These are phyloP conservation scores for Drosophila bipectinata DNA, from an alignment of 1,140 invertebrate species.

Conservation along the genomic window DNA sequence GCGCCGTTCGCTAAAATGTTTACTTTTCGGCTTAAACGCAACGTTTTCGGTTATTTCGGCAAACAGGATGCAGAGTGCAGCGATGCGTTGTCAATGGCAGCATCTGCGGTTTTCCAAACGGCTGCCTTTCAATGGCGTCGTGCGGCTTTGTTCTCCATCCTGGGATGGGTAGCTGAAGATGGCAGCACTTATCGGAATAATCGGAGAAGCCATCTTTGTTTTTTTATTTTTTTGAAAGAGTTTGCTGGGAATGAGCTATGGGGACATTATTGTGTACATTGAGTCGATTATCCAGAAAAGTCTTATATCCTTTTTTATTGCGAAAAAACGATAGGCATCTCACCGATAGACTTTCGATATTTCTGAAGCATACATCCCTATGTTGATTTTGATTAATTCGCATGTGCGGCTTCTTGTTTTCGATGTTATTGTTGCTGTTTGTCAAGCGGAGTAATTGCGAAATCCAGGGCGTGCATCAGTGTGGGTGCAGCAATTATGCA, in stretches of 20 bases:
- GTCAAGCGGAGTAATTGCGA: constrained; percentile 42
- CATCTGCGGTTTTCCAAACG: constrained; percentile 16
- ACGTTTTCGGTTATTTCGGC: constrained; percentile 32
- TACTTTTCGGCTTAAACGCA: constrained; percentile 38
- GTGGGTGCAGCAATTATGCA: constrained; percentile 39
- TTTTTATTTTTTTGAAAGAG: no score
- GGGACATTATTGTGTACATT: no score
- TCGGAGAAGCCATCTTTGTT: not conserved
- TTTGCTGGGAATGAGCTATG: no score
- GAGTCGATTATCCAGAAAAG: no score
- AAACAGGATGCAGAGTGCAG: constrained; percentile 25
- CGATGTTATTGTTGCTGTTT: constrained; percentile 57
- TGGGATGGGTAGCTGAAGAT: not conserved
- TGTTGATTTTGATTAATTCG: constrained; percentile 37
- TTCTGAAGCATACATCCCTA: not conserved
- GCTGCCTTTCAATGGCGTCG: not conserved
- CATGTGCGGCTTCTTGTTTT: constrained; percentile 29
- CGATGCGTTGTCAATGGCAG: constrained; percentile 21
- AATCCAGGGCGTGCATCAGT: constrained; percentile 6
- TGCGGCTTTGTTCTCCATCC: not conserved
- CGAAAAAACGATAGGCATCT: no score
- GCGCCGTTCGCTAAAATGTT: constrained; percentile 27
- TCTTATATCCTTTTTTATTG: no score
- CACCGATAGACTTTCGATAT: no score
- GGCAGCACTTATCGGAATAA: not conserved